Conservation (phyloP, 2,888 invertebrate genomes). For the Saturnia japonica region DNA sequence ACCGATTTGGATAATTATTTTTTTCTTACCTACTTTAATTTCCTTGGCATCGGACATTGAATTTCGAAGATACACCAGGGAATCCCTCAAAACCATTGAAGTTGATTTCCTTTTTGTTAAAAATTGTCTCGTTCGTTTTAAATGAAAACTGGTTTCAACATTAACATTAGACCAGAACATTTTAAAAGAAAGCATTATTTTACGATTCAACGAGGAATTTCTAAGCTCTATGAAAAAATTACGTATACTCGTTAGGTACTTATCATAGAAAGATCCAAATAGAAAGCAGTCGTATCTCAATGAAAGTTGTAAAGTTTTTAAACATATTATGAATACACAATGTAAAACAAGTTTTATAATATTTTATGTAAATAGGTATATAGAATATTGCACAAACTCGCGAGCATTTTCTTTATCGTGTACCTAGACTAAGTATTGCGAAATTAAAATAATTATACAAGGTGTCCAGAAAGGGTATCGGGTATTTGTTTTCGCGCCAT, state of each 20-base stretch:
- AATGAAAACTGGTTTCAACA: neutral
- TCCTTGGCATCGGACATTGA: no score
- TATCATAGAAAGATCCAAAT: neutral
- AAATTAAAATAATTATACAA: neutral
- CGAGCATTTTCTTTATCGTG: neutral
- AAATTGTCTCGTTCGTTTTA: no score
- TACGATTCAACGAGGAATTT: constrained; percentile 2
- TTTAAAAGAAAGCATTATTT: constrained; percentile 3
- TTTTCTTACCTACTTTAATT: no score
- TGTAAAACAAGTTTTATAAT: neutral
- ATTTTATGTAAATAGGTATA: neutral
- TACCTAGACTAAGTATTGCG: neutral
- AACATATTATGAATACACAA: constrained; percentile 5
- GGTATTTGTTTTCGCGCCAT: no score
- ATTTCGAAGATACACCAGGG: no score
- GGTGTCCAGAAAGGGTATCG: no score
- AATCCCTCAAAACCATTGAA: no score
- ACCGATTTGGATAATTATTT: no score
- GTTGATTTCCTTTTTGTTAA: no score
- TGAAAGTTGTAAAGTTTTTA: constrained; percentile 6
- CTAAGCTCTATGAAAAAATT: neutral
- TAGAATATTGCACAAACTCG: neutral
- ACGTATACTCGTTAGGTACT: neutral
- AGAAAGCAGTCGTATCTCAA: constrained; percentile 6
- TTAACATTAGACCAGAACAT: neutral